Conservation (phyloP, 2,888 invertebrate species). For the Chloromyia formosa region DNA sequence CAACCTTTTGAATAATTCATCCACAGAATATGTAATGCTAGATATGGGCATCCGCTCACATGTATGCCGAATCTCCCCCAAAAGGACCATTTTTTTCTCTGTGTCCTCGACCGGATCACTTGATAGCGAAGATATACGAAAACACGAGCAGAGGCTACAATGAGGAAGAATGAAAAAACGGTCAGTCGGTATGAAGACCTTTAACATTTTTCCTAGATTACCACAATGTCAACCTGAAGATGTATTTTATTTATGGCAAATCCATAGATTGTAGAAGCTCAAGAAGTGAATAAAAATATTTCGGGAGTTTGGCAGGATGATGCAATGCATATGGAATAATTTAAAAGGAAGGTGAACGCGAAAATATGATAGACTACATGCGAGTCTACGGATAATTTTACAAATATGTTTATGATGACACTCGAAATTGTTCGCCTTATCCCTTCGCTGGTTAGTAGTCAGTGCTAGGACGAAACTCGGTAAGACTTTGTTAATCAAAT, state of each 20-base stretch:
- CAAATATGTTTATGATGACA: too few relatives aligned
- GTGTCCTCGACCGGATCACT: background rate
- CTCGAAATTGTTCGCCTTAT: too few relatives aligned
- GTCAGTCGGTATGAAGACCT: constrained; percentile 1
- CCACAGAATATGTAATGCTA: background rate
- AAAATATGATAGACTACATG: too few relatives aligned
- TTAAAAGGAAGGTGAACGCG: too few relatives aligned
- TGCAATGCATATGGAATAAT: too few relatives aligned
- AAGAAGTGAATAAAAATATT: background rate
- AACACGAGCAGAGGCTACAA: background rate
- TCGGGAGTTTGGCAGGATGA: too few relatives aligned
- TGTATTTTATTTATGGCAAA: constrained; percentile 6
- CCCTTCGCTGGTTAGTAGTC: too few relatives aligned
- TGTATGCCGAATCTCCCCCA: background rate
- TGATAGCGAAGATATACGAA: constrained; percentile 12
- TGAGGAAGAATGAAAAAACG: background rate
- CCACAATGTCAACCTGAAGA: constrained; percentile 33
- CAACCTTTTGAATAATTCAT: constrained; percentile 23
- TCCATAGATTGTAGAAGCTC: background rate
- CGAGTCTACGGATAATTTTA: too few relatives aligned
- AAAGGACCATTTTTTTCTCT: constrained; percentile 13
- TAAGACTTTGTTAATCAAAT: too few relatives aligned
- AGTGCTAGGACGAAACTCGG: too few relatives aligned
- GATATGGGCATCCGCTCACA: background rate
- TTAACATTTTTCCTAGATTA: constrained; percentile 29